Evolutionary conservation across 1,140 invertebrate genomes (phyloP).

Genomic region (Neodiprion virginianus): DNA sequence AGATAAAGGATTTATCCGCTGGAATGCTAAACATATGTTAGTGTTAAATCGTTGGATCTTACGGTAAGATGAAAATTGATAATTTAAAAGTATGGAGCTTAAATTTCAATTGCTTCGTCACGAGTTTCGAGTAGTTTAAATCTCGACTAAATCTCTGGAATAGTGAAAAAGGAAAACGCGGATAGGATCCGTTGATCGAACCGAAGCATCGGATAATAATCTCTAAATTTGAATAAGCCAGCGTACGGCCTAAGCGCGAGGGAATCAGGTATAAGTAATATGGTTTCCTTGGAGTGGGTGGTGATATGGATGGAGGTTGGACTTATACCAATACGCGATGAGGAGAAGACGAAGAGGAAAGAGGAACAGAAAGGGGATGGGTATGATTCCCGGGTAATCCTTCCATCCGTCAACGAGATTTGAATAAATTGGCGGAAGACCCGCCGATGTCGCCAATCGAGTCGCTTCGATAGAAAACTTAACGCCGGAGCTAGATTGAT

Average conservation of each 20-base stretch:
- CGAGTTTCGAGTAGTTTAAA: constrained; percentile 1
- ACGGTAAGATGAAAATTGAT: background rate
- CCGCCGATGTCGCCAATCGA: background rate
- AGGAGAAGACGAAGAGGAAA: background rate
- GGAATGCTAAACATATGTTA: background rate
- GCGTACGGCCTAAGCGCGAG: constrained; percentile 3
- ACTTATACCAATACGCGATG: background rate
- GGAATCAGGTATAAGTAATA: constrained; percentile 2
- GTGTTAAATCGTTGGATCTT: background rate
- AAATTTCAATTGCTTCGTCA: constrained; percentile 1
- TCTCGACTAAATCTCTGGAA: background rate
- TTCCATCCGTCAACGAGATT: constrained; percentile 9
- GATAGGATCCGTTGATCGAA: background rate
- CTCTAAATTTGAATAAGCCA: background rate
- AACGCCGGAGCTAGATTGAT: background rate
- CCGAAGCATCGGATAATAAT: constrained; percentile 5
- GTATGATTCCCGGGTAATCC: constrained; percentile 7
- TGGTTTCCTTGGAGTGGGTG: constrained; percentile 13
- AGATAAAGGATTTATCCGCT: background rate
- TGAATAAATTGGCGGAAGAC: constrained; percentile 16
- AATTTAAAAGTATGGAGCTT: background rate
- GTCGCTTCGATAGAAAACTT: background rate
- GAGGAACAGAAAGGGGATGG: background rate
- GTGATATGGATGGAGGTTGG: constrained; percentile 1
- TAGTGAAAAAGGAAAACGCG: background rate